Evolutionary conservation across 1,140 invertebrate species (phyloP), one percentile per base, ranked within the genome.

Genomic region (Stegodyphus dumicola): DNA sequence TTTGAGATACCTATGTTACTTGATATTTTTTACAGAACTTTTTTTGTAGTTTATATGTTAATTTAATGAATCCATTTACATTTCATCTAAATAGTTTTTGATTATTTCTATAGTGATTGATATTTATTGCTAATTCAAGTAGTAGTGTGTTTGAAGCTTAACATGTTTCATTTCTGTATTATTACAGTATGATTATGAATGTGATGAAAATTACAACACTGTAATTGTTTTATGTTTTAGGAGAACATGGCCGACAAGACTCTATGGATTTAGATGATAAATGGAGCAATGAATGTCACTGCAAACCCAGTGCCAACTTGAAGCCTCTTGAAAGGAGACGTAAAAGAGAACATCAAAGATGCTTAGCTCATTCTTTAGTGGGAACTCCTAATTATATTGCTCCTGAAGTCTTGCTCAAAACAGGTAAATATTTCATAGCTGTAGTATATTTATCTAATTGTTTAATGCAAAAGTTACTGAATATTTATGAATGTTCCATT

Each of bases 321-420:
- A 97, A 97, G 90, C 95, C 96, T 0, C 90, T 98, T 66, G 96
- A 97, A 90, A 93, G 96, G 90, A 88, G 93, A 54, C 93, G 96
- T 77, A 93, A 95, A 88, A 92, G 95, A 69, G 96, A 98, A 91
- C 96, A 98, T 91, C 95, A 97, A 90, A 93, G 98, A 33, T 98
- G 97, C 90, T 91, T 98, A 83, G 98, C 98, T 54, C 98, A 99
- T 92, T 99, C 98, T 49, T 91, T 99, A 54, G 98, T 99, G 33
- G 98, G 99, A 73, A 99, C 99, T 64, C 98, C 98, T 3, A 99
- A 99, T 92, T 99, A 99, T 90, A 99, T 99, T 87, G 98, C 98
- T 15, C 98, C 98, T 0, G 98, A 99, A 92, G 98, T 99, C 17
- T 90, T 99, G 13, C 93, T 95, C 88, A 92, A 96, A 71, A 96